Base-by-base conservation (phyloP, 2,888 invertebrate genomes). In the Colletes collaris region DNA sequence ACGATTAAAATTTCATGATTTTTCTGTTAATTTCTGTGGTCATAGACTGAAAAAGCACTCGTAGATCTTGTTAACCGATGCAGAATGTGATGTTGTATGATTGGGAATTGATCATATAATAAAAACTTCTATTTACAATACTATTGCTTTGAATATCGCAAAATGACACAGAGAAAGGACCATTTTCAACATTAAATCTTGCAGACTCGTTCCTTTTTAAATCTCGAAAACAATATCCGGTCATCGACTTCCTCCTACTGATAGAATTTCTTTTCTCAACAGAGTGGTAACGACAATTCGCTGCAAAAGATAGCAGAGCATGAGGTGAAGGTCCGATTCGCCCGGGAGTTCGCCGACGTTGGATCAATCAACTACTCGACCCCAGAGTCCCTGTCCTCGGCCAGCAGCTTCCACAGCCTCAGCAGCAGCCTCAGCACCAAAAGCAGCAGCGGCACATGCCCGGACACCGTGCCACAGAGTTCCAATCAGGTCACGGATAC, bases 321-420 rank as follows among this genome's bases (percentile, higher is more conserved):
- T 86, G 91, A 92, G 80, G 87, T 91, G 70, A 91, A 91, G 76
- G 91, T 92, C 55, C 89, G 86, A 56, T 91, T 91, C 72, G 84
- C 88, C 63, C 90, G 91, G 50, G 91, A 91, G 75, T 91, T 91
- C 63, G 89, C 86, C 50, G 91, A 92, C 68, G 90, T 82, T 46
- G 82, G 71, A 70, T 70, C 83, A 37, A 58, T 79, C 59, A 70
- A 67, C 10, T 81, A 78, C 35, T 65, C 83, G 8, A 63, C 76
- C 0, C 85, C 86, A 7, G 89, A 85, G 27, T 90, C 88, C 72
- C 69, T 91, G 11, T 92, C 92, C 0, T 90, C 91, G 59, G 90
- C 90, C 11, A 91, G 92, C 79, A 92, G 91, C 64, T 90, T 91
- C 73, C 92, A 89, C 53, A 92, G 92, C 71, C 79, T 92, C 53